Percentiles rank a stretch among this genome's conserved stretches.
These are phyloP conservation scores for Chaunax sp. DNA, from an alignment of 2,797 vertebrate species.

Conservation along the genomic window DNA sequence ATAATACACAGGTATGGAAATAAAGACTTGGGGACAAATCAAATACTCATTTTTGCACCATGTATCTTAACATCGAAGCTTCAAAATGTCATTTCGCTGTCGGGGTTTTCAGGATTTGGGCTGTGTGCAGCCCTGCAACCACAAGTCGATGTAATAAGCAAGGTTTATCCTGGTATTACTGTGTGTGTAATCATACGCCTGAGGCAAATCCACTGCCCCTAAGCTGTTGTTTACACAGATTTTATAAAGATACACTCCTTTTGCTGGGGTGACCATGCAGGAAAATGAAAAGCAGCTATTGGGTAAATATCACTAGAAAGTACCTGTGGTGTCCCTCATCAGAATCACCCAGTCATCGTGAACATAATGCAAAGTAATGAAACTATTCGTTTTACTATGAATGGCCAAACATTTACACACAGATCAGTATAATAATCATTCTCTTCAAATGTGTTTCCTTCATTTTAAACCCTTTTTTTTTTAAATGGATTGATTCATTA, in stretches of 20 bases:
- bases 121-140: slow-evolving; percentile 27
- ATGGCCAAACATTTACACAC: too few relatives aligned
- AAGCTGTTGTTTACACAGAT: slow-evolving; percentile 55
- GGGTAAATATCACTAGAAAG: too few relatives aligned
- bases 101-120: slow-evolving; percentile 50
- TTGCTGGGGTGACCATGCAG: slow-evolving; percentile 9
- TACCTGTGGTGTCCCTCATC: too few relatives aligned
- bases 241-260: slow-evolving; percentile 53
- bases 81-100: slow-evolving; percentile 24
- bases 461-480: too few relatives aligned
- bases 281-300: slow-evolving; percentile 7
- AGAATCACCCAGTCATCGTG: too few relatives aligned
- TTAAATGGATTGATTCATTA: too few relatives aligned
- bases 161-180: slow-evolving; percentile 70
- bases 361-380: too few relatives aligned
- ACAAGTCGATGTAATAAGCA: slow-evolving; percentile 63
- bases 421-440: too few relatives aligned
- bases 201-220: slow-evolving; percentile 58
- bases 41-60: neutral
- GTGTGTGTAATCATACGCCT: slow-evolving; percentile 64
- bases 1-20: neutral
- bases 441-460: too few relatives aligned
- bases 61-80: slow-evolving; percentile 13
- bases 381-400: too few relatives aligned
- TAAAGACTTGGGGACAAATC: neutral